These are phyloP conservation scores for Scleropages formosus DNA, from an alignment of 2,797 vertebrate species.

Conservation along the genomic window DNA sequence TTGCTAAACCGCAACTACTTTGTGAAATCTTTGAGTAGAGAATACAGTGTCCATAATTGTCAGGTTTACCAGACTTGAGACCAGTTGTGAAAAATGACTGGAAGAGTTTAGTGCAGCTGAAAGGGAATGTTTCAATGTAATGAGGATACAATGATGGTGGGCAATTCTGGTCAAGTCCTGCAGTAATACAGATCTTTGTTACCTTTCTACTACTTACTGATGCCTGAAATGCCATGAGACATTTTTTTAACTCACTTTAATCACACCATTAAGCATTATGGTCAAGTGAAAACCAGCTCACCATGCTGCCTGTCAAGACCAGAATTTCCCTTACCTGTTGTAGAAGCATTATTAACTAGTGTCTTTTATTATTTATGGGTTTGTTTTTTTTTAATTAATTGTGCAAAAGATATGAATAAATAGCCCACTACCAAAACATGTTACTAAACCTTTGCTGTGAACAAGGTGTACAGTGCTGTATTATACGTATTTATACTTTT, in stretches of 20 bases:
- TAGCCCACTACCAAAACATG: conserved; percentile 18
- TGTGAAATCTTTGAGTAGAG: background rate
- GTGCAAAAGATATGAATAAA: conserved; percentile 11
- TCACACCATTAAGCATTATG: too few relatives aligned
- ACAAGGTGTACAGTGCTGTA: conserved; percentile 33
- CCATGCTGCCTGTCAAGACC: background rate
- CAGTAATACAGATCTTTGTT: conserved; percentile 7
- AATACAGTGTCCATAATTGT: background rate
- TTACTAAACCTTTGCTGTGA: conserved; percentile 33
- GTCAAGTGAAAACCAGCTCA: background rate
- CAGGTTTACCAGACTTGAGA: background rate
- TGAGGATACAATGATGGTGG: background rate
- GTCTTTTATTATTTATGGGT: background rate
- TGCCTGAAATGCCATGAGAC: background rate
- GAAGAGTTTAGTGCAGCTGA: background rate
- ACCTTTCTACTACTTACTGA: conserved; percentile 6
- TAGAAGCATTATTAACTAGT: conserved; percentile 1
- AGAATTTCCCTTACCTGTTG: background rate
- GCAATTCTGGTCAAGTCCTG: background rate
- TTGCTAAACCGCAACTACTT: conserved; percentile 6
- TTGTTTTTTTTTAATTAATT: conserved; percentile 18
- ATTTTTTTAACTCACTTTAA: background rate
- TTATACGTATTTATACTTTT: conserved; percentile 37
- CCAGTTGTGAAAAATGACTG: background rate
- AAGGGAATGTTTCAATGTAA: background rate